These are phyloP conservation scores for Aeoliscus strigatus DNA, from an alignment of 2,797 vertebrate genomes.

Conservation along the genomic window DNA sequence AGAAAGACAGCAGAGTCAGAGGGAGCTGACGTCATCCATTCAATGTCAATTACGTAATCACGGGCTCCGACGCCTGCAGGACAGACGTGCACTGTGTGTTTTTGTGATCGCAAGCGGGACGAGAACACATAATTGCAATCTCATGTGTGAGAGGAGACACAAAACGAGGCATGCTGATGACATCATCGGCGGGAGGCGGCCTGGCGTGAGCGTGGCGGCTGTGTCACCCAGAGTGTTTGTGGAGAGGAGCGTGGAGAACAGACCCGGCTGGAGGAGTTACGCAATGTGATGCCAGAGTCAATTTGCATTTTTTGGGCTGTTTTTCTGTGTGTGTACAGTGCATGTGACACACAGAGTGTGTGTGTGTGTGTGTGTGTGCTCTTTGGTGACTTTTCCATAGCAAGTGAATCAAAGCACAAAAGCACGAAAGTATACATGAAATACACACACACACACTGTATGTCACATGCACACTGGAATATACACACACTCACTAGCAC, in stretches of 20 bases:
- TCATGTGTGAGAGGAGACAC: slow-evolving; percentile 55
- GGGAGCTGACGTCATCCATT: slow-evolving; percentile 67
- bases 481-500: slow-evolving; percentile 22
- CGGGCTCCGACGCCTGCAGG: slow-evolving; percentile 50
- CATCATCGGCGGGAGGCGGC: slow-evolving; percentile 52
- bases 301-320: slow-evolving; percentile 25
- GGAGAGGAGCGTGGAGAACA: slow-evolving; percentile 25
- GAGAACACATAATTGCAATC: slow-evolving; percentile 62
- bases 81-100: slow-evolving; percentile 32
- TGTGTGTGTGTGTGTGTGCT: slow-evolving; percentile 23
- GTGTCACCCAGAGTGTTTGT: slow-evolving; percentile 44
- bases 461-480: slow-evolving; percentile 8
- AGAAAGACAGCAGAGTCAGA: slow-evolving; percentile 51
- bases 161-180: slow-evolving; percentile 53
- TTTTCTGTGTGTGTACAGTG: slow-evolving; percentile 8
- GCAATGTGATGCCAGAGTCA: slow-evolving; percentile 52
- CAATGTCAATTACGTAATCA: slow-evolving; percentile 72
- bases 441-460: slow-evolving; percentile 12
- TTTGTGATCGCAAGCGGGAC: slow-evolving; percentile 30
- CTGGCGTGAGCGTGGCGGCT: slow-evolving; percentile 29
- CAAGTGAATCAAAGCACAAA: slow-evolving; percentile 55
- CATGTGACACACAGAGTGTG: slow-evolving; percentile 12
- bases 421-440: slow-evolving; percentile 38
- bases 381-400: slow-evolving; percentile 47
- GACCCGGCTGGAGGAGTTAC: slow-evolving; percentile 48